Evolutionary conservation across 35 echinoderm and acorn worm species (phyloP), one percentile per base, ranked within the genome.

Genomic region (Lytechinus variegatus): DNA sequence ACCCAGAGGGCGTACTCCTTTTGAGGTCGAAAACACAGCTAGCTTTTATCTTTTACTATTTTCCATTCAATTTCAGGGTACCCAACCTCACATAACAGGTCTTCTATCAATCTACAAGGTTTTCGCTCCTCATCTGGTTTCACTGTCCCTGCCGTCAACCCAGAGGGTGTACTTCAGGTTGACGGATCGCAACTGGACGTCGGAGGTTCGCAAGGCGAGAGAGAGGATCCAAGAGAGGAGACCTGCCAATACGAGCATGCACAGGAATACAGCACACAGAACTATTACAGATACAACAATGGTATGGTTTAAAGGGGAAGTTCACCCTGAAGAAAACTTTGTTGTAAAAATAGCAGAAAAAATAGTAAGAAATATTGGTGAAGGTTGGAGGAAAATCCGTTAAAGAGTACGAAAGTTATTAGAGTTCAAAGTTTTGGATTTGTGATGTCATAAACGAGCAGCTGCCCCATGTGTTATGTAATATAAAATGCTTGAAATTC

Each of bases 61-160:
- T 24, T 79, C 66, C 10, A 10, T 3, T 79, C 14, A 6, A 24
- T 79, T 79, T 12, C 92, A 99, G 98, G 98, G 98, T 87, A 10
- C 94, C 24, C 98, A 99, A 54, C 53, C 97, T 10, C 95, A 98
- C 92, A 95, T 99, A 27, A 97, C 92, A 21, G 98, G 97, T 54
- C 95, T 99, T 11, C 95, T 99, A 9, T 97, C 96, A 4, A 79
- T 99, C 16, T 99, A 99, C 95, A 99, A 98, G 95, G 91, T 99
- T 1, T 99, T 98, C 54, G 55, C 86, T 10, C 98, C 98, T 4
- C 95, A 97, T 53, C 95, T 97, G 4, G 95, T 99, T 24, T 96
- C 96, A 21, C 52, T 99, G 56, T 94, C 95, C 12, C 86, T 97
- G n/a, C 96, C 98, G 2, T 52, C 95, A 8, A 96, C 96, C 27